Base-by-base conservation (phyloP, 2,888 invertebrate genomes). In the Lasioglossum marginatum region DNA sequence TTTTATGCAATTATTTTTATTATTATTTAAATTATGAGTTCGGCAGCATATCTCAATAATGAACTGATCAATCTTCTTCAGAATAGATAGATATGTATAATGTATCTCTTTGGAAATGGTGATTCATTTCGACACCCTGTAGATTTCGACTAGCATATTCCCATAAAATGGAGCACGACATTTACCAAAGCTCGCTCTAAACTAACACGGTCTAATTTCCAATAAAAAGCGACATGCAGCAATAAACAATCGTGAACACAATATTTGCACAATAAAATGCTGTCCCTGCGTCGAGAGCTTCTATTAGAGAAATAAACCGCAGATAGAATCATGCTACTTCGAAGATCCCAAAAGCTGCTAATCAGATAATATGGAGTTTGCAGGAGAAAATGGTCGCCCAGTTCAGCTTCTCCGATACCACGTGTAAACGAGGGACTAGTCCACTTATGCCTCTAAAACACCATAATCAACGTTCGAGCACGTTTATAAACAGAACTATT, bases 381-480 rank as follows among this genome's bases (percentile, higher is more conserved):
- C 63, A 16, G 6, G 0, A 14, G 27, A 63, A 66, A 66, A 66
- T 60, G 34, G 6, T 10, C 63, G 2, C 2, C 48, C 5, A 5
- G 31, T 8, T 23, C 34, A 63, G 63, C 31, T 23, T n/a, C n/a
- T 31, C 23, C 27, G 23, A 40, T 34, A 12, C 14, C 14, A 14
- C 14, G 27, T 40, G 43, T 60, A 52, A 57, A 57, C 70, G 31
- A 60, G 70, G 16, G 34, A 43, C 70, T 81, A 81, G 66, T 70
- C 43, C 27, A 16, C 4, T 57, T 37, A 77, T 23, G 23, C 8
- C 12, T 27, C 12, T 23, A 14, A 27, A 27, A n/a, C 12, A n/a
- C 40, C 31, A 40, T 66, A 82, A 82, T 81, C 74, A 68, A 81
- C 45, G 34, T 34, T 57, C 68, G 31, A 74, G 40, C 31, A 27